phyloP scores from a whole-genome alignment of 2,113 vertebrate genomes.

The Riparia riparia region DNA sequence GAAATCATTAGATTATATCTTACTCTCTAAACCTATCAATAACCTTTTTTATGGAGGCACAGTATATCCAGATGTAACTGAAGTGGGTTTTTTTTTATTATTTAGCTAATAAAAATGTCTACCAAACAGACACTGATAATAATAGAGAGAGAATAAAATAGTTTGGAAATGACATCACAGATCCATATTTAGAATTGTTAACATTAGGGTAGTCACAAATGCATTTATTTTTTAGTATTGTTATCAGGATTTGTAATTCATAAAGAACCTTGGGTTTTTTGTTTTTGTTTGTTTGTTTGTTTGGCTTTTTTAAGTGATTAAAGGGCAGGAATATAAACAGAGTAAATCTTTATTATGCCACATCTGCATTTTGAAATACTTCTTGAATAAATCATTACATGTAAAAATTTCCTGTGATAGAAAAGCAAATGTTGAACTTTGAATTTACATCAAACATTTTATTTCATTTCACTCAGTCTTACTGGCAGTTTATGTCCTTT shows the following conservation, averaged over 20 bases:
- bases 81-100: neutral
- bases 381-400: neutral
- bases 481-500: neutral
- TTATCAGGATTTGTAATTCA: neutral
- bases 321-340: neutral
- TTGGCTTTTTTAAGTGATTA: neutral
- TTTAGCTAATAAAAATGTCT: slow-evolving; percentile 32
- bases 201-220: neutral
- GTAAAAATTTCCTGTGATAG: neutral
- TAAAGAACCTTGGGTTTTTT: neutral
- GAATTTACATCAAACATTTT: neutral
- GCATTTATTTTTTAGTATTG: neutral
- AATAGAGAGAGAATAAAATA: slow-evolving; percentile 19
- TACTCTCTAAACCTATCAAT: neutral
- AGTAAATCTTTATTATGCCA: neutral
- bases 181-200: neutral
- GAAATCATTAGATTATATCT: neutral
- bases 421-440: neutral
- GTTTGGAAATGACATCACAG: neutral
- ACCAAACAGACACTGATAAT: neutral
- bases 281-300: neutral
- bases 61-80: neutral
- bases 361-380: neutral
- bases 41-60: neutral
- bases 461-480: neutral